These are phyloP conservation scores for Elmis aenea DNA, from an alignment of 2,888 invertebrate genomes.

Conservation along the genomic window DNA sequence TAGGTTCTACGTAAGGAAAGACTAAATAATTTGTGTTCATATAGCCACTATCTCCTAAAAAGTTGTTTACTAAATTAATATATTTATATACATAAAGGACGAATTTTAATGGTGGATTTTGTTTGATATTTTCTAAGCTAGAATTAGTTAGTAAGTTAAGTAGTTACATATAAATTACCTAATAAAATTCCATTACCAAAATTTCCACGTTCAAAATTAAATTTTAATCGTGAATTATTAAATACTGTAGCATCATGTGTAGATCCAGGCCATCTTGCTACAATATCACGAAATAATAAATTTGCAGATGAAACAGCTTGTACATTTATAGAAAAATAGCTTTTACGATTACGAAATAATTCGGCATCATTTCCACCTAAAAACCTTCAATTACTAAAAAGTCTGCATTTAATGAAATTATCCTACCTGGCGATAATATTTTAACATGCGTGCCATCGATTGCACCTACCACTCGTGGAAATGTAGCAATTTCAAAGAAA, in stretches of 20 bases:
- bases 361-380: neutral
- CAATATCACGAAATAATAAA: neutral
- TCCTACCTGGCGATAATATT: neutral
- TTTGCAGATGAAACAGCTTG: neutral
- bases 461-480: neutral
- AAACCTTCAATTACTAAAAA: neutral
- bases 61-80: too few species aligned
- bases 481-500: neutral
- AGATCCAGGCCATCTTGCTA: too few species aligned
- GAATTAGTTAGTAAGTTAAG: too few species aligned
- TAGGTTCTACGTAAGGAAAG: neutral
- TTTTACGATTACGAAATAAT: neutral
- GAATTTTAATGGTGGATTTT: too few species aligned
- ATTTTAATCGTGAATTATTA: too few species aligned
- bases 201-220: too few species aligned
- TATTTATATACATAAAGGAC: too few species aligned
- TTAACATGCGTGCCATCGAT: neutral
- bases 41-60: constrained; percentile 2
- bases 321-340: neutral
- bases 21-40: neutral
- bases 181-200: too few species aligned
- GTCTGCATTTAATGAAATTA: too few species aligned
- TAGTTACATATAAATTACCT: too few species aligned
- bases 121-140: too few species aligned
- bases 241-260: too few species aligned